Conservation (phyloP, 2,888 invertebrate genomes). For the Parnassius smintheus region DNA sequence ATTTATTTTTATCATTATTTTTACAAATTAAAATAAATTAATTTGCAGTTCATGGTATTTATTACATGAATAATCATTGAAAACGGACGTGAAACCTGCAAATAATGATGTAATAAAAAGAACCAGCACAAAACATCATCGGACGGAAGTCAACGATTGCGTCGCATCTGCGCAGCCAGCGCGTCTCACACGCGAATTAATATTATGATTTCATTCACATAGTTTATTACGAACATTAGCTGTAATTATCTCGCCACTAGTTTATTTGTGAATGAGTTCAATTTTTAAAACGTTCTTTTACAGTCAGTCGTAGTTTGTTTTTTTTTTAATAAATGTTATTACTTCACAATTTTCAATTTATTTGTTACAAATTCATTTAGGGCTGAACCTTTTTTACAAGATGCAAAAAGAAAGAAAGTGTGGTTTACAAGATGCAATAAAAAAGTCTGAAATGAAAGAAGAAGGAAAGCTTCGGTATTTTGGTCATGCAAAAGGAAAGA, state of each 20-base stretch:
- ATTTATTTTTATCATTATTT: no score
- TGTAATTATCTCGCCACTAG: conserved; percentile 37
- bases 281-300: conserved; percentile 21
- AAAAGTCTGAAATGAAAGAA: no score
- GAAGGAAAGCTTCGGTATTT: no score
- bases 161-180: conserved; percentile 49
- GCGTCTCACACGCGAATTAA: conserved; percentile 59
- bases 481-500: no score
- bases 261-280: conserved; percentile 31
- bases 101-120: conserved; percentile 19
- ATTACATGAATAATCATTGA: conserved; percentile 37
- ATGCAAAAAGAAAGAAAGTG: no score
- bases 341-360: no score
- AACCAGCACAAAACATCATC: conserved; percentile 30
- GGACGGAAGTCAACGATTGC: conserved; percentile 48
- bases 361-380: no score
- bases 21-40: no score
- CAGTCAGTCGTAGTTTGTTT: conserved; percentile 11
- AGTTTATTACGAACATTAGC: conserved; percentile 29
- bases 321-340: no score
- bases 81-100: conserved; percentile 29
- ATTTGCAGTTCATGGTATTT: no score
- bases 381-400: no score
- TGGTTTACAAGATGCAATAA: no score
- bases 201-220: conserved; percentile 71